Conservation (phyloP, 92 coral and sea anemone genomes). For the Galaxea fascicularis region DNA sequence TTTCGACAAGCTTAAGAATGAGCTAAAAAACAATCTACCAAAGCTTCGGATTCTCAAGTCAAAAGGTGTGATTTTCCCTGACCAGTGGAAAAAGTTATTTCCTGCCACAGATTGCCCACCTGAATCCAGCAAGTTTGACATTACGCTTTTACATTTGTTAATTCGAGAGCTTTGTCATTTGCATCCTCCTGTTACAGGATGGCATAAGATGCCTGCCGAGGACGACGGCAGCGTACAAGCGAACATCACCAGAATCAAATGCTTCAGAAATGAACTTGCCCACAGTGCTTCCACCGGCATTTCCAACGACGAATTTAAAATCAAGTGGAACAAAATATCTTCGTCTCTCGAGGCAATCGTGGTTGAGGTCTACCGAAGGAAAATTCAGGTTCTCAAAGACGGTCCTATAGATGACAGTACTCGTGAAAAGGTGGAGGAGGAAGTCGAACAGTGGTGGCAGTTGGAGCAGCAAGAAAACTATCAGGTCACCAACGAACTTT, state of each 20-base stretch:
- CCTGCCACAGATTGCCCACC: slow-evolving; percentile 50
- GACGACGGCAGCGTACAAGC: slow-evolving; percentile 55
- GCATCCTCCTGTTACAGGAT: slow-evolving; percentile 54
- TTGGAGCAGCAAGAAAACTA: not conserved
- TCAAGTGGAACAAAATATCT: slow-evolving; percentile 28
- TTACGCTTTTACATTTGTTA: slow-evolving; percentile 55
- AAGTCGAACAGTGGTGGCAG: not conserved
- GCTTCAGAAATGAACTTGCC: slow-evolving; percentile 50
- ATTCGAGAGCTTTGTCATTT: slow-evolving; percentile 45
- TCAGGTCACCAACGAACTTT: not conserved
- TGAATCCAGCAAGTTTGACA: slow-evolving; percentile 53
- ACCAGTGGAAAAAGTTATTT: slow-evolving; percentile 58
- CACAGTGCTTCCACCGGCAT: slow-evolving; percentile 36
- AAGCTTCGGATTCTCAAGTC: slow-evolving; percentile 15
- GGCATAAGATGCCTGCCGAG: slow-evolving; percentile 66
- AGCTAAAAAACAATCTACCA: slow-evolving; percentile 11
- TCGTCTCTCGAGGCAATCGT: slow-evolving; percentile 46
- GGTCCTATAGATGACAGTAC: slow-evolving; percentile 42
- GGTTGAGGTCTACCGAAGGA: slow-evolving; percentile 4
- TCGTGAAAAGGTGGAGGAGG: not conserved
- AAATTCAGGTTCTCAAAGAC: slow-evolving; percentile 46
- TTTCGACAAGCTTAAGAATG: slow-evolving; percentile 18
- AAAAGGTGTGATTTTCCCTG: slow-evolving; percentile 25
- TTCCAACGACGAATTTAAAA: slow-evolving; percentile 33
- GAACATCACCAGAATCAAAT: slow-evolving; percentile 53